phyloP scores from a whole-genome alignment of 1,140 invertebrate genomes.

The Anoplophora glabripennis region DNA sequence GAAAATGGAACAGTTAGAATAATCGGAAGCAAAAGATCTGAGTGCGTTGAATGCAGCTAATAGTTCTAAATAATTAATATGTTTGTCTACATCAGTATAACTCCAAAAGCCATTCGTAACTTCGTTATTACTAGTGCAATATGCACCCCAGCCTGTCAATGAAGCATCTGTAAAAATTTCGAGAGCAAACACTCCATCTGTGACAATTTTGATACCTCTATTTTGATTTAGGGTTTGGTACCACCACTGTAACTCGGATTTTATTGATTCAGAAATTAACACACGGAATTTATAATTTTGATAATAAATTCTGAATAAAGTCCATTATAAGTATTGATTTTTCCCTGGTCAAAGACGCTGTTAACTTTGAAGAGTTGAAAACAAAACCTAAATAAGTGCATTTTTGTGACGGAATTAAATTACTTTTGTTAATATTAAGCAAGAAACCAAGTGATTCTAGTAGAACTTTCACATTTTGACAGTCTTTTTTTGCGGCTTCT shows the following conservation, averaged over 20 bases:
- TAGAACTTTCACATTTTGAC: neutral
- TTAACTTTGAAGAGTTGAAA: constrained; percentile 2
- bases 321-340: neutral
- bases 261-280: constrained; percentile 5
- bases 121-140: constrained; percentile 32
- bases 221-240: constrained; percentile 25
- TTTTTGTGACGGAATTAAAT: constrained; percentile 4
- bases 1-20: no score
- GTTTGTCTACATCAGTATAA: constrained; percentile 19
- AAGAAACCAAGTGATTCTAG: constrained; percentile 17
- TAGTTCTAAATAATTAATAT: constrained; percentile 48
- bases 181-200: constrained; percentile 22
- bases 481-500: neutral
- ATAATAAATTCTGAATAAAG: neutral
- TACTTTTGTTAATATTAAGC: constrained; percentile 16
- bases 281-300: neutral
- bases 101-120: constrained; percentile 37
- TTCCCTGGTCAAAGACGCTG: constrained; percentile 11
- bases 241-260: constrained; percentile 40
- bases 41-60: constrained; percentile 23
- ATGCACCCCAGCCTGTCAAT: constrained; percentile 41
- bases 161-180: constrained; percentile 49
- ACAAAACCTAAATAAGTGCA: constrained; percentile 20
- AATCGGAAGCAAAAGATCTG: no score
- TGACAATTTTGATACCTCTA: constrained; percentile 7